These are phyloP conservation scores for Numenius arquata DNA, from an alignment of 2,113 vertebrate species.

Conservation along the genomic window DNA sequence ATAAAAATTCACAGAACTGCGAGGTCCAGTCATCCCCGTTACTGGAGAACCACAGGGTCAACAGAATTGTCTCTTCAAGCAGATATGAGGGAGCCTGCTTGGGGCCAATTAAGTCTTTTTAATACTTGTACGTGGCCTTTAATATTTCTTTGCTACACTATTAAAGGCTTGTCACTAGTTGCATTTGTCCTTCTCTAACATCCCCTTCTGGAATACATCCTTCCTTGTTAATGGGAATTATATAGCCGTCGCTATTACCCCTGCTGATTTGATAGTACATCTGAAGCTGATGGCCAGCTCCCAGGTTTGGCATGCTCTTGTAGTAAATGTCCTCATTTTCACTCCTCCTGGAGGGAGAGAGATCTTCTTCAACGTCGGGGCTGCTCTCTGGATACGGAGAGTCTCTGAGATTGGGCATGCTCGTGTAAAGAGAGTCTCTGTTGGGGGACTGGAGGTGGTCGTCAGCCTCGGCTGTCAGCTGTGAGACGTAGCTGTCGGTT, in stretches of 20 bases:
- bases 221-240: slow-evolving; percentile 96
- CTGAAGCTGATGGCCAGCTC: slow-evolving; percentile 90
- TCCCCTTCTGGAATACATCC: slow-evolving; percentile 93
- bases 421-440: slow-evolving; percentile 98
- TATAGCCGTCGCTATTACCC: slow-evolving; percentile 93
- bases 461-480: slow-evolving; percentile 85
- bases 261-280: slow-evolving; percentile 97
- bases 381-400: slow-evolving; percentile 92
- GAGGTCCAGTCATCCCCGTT: slow-evolving; percentile 76
- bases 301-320: slow-evolving; percentile 99
- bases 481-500: slow-evolving; percentile 86
- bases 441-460: slow-evolving; percentile 93
- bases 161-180: slow-evolving; percentile 99
- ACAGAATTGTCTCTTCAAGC: slow-evolving; percentile 67
- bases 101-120: slow-evolving; percentile 63
- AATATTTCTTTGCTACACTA: slow-evolving; percentile 78
- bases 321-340: slow-evolving; percentile 98
- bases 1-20: slow-evolving; percentile 86
- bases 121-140: slow-evolving; percentile 72
- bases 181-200: slow-evolving; percentile 99
- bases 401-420: slow-evolving; percentile 99
- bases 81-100: slow-evolving; percentile 59
- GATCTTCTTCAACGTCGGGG: slow-evolving; percentile 88
- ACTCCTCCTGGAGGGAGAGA: slow-evolving; percentile 91
- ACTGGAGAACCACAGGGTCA: slow-evolving; percentile 78